These are phyloP conservation scores for Vombatus ursinus DNA, from an alignment of 2,113 vertebrate species.

Conservation along the genomic window DNA sequence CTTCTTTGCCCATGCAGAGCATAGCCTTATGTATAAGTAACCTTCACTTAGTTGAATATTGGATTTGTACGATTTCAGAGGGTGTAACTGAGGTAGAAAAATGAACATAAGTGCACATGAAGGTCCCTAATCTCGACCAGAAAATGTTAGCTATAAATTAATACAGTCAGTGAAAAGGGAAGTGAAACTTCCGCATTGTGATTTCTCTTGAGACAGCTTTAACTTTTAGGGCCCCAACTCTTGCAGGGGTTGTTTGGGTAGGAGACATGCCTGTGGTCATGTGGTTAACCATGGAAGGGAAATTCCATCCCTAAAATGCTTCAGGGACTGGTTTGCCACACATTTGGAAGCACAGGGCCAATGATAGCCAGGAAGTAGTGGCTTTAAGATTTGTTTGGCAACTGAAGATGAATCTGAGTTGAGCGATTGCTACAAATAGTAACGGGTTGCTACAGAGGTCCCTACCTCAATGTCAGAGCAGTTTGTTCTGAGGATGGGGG, in stretches of 20 bases:
- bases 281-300: not conserved
- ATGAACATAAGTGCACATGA: not conserved
- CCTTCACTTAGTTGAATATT: not conserved
- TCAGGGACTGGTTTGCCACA: not conserved
- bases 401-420: slow-evolving; percentile 20
- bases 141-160: not conserved
- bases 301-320: not conserved
- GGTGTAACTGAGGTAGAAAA: not conserved
- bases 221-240: no score
- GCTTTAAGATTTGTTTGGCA: not conserved
- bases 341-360: slow-evolving; percentile 29
- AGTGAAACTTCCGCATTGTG: not conserved
- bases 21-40: not conserved
- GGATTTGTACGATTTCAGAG: not conserved
- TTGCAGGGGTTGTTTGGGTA: not conserved
- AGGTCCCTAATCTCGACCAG: not conserved
- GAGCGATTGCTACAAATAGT: slow-evolving; percentile 5
- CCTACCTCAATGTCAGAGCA: slow-evolving; percentile 38
- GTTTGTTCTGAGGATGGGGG: not conserved
- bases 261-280: not conserved
- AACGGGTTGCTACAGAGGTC: not conserved
- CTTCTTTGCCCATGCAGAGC: not conserved
- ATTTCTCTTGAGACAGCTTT: not conserved
- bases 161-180: not conserved
- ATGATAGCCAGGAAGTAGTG: slow-evolving; percentile 50